Conservation (phyloP, 2,113 vertebrate genomes). For the Poecilia latipinna region DNA sequence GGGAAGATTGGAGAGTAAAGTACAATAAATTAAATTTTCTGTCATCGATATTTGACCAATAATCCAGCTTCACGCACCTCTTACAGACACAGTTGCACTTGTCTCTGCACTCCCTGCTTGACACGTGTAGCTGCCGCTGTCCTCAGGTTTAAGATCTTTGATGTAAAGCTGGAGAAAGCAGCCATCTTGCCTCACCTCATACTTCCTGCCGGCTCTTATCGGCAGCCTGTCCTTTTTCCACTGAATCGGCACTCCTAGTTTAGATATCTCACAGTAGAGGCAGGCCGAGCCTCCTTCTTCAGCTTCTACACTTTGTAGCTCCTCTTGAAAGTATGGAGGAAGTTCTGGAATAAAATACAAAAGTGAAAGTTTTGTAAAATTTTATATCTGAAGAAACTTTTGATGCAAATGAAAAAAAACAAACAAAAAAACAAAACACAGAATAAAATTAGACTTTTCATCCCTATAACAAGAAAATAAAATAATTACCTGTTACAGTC, state of each 20-base stretch:
- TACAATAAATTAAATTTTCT: not conserved
- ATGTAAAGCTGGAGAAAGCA: conserved; percentile 76
- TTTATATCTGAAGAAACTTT: conserved; percentile 1
- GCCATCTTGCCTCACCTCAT: conserved; percentile 74
- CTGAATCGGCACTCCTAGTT: conserved; percentile 38
- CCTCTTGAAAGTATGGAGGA: conserved; percentile 53
- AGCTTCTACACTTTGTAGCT: conserved; percentile 30
- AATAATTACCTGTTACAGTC: conserved; percentile 84
- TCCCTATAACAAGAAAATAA: not conserved
- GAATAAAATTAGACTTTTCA: not conserved
- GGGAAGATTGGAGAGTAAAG: not conserved
- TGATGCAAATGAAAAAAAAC: not conserved
- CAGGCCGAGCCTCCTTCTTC: conserved; percentile 44
- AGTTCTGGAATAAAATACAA: conserved; percentile 51
- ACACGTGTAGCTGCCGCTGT: conserved; percentile 83
- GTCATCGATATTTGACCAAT: not conserved
- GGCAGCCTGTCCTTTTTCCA: conserved; percentile 60
- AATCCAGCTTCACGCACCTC: not conserved
- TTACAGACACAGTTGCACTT: conserved; percentile 33
- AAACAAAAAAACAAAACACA: not conserved
- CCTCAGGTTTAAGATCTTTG: conserved; percentile 65
- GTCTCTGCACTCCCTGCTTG: conserved; percentile 61
- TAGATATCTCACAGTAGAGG: conserved; percentile 61
- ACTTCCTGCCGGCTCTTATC: conserved; percentile 47
- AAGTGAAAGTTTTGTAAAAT: conserved; percentile 1